These are phyloP conservation scores for Lepidostoma basale DNA, from an alignment of 1,140 invertebrate species.

Conservation along the genomic window DNA sequence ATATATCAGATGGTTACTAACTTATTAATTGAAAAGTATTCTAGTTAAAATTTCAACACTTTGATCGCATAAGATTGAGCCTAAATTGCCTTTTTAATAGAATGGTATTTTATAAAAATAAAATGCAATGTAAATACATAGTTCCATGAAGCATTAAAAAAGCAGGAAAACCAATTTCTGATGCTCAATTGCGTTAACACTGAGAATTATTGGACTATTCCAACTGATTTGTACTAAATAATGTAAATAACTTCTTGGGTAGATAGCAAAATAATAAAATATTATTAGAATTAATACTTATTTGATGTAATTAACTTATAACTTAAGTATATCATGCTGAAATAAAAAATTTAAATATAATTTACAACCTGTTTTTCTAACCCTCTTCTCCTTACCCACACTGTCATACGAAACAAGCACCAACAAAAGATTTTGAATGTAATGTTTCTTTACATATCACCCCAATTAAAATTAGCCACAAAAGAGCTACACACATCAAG, in stretches of 20 bases:
- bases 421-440: no score
- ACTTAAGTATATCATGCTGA: slow-evolving; percentile 39
- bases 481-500: no score
- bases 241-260: slow-evolving; percentile 43
- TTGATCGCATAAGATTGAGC: neutral
- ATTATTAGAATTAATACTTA: slow-evolving; percentile 44
- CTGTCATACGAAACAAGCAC: no score
- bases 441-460: no score
- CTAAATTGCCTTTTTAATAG: slow-evolving; percentile 14
- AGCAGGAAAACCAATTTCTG: slow-evolving; percentile 27
- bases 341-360: slow-evolving; percentile 45
- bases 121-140: slow-evolving; percentile 28
- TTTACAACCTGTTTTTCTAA: slow-evolving; percentile 24
- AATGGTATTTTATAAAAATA: slow-evolving; percentile 11
- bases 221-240: slow-evolving; percentile 31
- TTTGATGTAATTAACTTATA: slow-evolving; percentile 47
- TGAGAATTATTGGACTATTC: slow-evolving; percentile 14
- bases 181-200: slow-evolving; percentile 40
- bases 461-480: no score
- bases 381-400: neutral
- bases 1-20: no score
- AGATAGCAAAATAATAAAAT: slow-evolving; percentile 47
- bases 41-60: neutral
- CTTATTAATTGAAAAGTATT: neutral
- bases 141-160: slow-evolving; percentile 16